These are phyloP conservation scores for Petrocephalus zakoni DNA, from an alignment of 2,113 vertebrate species.

Conservation along the genomic window DNA sequence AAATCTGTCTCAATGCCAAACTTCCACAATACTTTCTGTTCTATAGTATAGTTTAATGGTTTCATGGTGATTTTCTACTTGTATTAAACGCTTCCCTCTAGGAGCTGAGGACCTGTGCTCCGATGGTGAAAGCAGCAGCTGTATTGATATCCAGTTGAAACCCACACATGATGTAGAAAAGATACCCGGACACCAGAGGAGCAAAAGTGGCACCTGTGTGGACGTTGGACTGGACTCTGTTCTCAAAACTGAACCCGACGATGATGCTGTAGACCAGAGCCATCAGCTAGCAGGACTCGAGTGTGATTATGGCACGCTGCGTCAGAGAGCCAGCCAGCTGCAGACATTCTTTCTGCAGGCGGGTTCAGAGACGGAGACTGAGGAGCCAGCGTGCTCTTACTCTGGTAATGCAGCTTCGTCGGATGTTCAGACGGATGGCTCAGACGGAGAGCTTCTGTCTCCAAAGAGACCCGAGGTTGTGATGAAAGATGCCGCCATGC, in stretches of 20 bases:
- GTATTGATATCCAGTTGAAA: constrained; percentile 1
- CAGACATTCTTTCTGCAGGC: constrained; percentile 3
- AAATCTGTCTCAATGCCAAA: neutral
- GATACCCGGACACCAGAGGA: neutral
- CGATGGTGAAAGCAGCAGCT: neutral
- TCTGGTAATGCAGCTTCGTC: neutral
- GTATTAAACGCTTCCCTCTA: neutral
- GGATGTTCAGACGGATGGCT: neutral
- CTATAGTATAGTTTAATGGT: neutral
- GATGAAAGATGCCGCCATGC: neutral
- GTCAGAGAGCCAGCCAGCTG: constrained; percentile 3
- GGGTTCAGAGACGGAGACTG: neutral
- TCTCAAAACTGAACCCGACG: constrained; percentile 15
- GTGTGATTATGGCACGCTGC: neutral
- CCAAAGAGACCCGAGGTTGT: neutral
- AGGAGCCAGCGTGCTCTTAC: constrained; percentile 24
- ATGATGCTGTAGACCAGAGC: neutral
- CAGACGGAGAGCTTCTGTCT: neutral
- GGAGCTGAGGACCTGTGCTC: neutral
- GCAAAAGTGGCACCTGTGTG: neutral
- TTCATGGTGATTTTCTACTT: neutral
- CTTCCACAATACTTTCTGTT: neutral
- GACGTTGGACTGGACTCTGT: constrained; percentile 13
- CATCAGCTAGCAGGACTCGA: neutral
- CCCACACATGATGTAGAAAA: neutral